These are phyloP conservation scores for Linnaemya tessellans DNA, from an alignment of 2,888 invertebrate genomes.

Conservation along the genomic window DNA sequence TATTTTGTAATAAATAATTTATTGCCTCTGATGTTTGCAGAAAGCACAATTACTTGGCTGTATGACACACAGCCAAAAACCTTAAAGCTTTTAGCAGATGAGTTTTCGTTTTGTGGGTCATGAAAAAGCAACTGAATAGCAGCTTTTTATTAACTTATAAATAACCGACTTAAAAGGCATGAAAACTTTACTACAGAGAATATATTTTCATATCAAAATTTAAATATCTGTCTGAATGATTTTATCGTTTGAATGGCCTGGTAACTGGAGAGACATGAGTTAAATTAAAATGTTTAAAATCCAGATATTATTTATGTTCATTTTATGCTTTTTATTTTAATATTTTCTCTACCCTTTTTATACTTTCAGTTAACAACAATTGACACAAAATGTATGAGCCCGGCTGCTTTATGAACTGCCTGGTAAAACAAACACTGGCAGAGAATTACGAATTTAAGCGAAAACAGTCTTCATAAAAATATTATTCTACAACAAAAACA, in stretches of 20 bases:
- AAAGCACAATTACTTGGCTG: too few relatives aligned
- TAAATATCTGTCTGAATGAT: not conserved
- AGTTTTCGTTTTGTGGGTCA: not conserved
- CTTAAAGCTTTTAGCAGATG: not conserved
- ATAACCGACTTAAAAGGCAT: conserved; percentile 36
- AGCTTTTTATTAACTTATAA: conserved; percentile 41
- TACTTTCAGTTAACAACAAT: conserved; percentile 41
- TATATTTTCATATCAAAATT: conserved; percentile 3
- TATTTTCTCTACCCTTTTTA: conserved; percentile 10
- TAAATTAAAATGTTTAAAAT: conserved; percentile 5
- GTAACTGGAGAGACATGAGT: not conserved
- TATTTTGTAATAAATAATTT: not conserved
- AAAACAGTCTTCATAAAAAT: not conserved
- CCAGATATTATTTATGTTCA: not conserved
- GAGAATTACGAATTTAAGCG: not conserved
- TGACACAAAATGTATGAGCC: conserved; percentile 29
- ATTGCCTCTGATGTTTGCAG: not conserved
- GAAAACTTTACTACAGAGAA: conserved; percentile 3
- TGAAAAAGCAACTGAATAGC: not conserved
- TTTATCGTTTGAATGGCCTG: not conserved
- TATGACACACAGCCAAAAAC: not conserved
- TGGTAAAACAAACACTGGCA: not conserved
- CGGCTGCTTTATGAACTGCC: conserved; percentile 51
- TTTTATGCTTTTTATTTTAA: not conserved
- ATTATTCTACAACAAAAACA: not conserved